phyloP scores from a whole-genome alignment of 2,888 invertebrate genomes.

The Malthinus flaveolus region DNA sequence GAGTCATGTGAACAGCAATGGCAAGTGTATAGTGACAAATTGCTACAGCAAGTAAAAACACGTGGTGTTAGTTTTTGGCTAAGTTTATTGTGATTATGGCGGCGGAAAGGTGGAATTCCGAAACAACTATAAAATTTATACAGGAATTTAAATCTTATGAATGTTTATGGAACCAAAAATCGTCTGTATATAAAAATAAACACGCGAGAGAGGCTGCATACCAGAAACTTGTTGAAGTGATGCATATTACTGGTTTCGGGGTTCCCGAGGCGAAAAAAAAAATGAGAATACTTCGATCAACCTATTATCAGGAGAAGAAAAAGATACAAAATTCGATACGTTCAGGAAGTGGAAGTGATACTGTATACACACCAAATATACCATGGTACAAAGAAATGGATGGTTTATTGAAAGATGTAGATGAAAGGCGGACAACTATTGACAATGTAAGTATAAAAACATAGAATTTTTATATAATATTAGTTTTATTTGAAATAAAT shows the following conservation, averaged over 20 bases:
- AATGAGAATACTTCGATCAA: too few species aligned
- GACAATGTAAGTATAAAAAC: constrained; percentile 9
- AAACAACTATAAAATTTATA: too few species aligned
- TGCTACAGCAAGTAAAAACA: too few species aligned
- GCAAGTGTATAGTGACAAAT: background rate
- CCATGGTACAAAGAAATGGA: constrained; percentile 11
- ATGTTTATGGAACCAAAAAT: background rate
- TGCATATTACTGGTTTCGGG: constrained; percentile 2
- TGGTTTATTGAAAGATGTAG: constrained; percentile 7
- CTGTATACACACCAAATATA: constrained; percentile 9
- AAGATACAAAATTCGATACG: constrained; percentile 7
- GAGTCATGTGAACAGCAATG: background rate
- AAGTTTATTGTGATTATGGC: too few species aligned
- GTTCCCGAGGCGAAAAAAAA: constrained; percentile 5
- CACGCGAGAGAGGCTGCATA: background rate
- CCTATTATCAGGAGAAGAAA: constrained; percentile 13
- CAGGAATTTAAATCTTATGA: too few species aligned
- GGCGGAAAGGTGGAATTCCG: too few species aligned
- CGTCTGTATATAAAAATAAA: background rate
- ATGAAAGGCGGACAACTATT: constrained; percentile 7
- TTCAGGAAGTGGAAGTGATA: constrained; percentile 11
- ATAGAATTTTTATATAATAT: background rate
- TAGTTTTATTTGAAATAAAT: background rate
- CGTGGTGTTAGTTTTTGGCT: too few species aligned
- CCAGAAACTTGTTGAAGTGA: too few species aligned